Conservation (phyloP, 2,113 vertebrate species). For the Aptenodytes forsteri region DNA sequence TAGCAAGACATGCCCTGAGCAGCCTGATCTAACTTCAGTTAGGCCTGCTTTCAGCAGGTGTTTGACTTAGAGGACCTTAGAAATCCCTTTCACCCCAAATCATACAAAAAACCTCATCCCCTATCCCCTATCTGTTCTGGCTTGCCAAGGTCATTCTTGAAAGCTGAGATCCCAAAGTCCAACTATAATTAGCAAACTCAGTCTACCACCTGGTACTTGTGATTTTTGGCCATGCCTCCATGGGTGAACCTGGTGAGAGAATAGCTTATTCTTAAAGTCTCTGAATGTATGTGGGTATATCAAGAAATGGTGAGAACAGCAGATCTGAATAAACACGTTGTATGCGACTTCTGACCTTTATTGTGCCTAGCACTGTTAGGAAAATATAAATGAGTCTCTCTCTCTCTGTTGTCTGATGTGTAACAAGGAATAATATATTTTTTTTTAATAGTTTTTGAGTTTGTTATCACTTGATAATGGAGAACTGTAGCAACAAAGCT, state of each 20-base stretch:
- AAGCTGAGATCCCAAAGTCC: not conserved
- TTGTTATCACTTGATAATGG: not conserved
- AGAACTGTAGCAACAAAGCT: not conserved
- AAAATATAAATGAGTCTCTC: not conserved
- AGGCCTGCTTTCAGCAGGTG: not conserved
- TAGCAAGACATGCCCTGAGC: not conserved
- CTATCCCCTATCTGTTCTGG: not conserved
- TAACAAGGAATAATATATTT: not conserved
- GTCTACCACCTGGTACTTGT: not conserved
- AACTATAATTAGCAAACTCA: not conserved
- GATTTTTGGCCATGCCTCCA: not conserved
- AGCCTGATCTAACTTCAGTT: not conserved
- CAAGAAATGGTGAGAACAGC: not conserved
- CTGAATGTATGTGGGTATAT: not conserved
- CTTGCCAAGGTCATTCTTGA: not conserved
- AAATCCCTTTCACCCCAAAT: not conserved
- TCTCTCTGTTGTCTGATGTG: not conserved
- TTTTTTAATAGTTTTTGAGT: not conserved
- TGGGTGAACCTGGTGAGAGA: not conserved
- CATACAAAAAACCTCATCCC: not conserved
- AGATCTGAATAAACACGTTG: not conserved
- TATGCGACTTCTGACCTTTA: not conserved
- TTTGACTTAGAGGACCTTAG: not conserved
- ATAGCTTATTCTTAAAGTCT: not conserved
- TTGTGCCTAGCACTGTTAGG: not conserved